phyloP scores from a whole-genome alignment of 2,797 vertebrate genomes.

The Vespertilio murinus region DNA sequence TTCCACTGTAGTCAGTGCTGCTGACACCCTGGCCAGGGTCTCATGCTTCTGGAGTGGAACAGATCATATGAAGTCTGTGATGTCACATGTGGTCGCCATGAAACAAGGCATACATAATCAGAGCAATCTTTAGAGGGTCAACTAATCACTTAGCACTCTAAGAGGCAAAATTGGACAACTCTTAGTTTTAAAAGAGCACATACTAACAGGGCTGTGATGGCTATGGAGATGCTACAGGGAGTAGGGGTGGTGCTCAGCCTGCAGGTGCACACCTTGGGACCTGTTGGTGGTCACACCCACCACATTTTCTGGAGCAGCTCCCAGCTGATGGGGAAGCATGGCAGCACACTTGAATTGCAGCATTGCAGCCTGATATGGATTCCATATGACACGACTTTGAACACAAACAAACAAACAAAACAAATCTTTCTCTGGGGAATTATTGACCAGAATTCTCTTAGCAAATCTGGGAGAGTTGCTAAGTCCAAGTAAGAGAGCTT shows the following conservation, averaged over 20 bases:
- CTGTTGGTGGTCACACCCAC: rapidly evolving
- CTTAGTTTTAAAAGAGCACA: not conserved
- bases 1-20: no score
- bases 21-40: not conserved
- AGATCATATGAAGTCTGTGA: not conserved
- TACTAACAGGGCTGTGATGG: no score
- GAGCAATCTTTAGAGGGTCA: not conserved
- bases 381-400: not conserved
- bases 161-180: not conserved
- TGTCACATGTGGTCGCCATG: not conserved
- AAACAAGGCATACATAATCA: not conserved
- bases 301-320: not conserved
- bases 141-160: not conserved
- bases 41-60: not conserved
- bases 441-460: not conserved
- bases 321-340: not conserved
- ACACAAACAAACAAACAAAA: not conserved
- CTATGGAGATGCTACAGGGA: not conserved
- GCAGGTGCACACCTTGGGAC: not conserved
- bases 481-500: not conserved
- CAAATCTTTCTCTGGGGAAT: not conserved
- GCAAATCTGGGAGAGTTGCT: not conserved
- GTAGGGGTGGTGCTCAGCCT: not conserved
- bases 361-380: not conserved
- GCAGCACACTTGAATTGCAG: not conserved